Evolutionary conservation across 1,140 invertebrate genomes (phyloP), one percentile per base, ranked within the genome.

Genomic region (Trichonephila inaurata): DNA sequence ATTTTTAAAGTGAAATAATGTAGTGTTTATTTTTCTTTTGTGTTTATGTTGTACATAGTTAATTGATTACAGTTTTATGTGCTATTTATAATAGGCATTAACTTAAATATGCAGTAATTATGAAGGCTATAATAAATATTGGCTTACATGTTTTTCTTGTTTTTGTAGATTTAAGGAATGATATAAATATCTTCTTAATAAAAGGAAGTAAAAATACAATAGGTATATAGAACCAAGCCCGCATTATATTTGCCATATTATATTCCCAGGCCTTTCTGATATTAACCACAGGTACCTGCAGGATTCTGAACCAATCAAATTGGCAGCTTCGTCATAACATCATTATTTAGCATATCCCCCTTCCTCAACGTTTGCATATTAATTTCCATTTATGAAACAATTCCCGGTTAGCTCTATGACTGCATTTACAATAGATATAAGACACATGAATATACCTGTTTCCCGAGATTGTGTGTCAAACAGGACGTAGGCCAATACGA

Each of bases 341-440:
- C 72, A 77, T 77, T 33, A 77, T 77, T 77, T 16, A 77, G 72
- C 72, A 77, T 77, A 33, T 18, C 28, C 72, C 72, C 72, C 28
- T 33, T 28, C 5, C 72, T 77, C 72, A 3, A 33, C 28, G 28
- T 77, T 77, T 77, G 72, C 72, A 77, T 77, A 77, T 77, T 40
- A 77, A 77, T 77, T 33, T 77, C 72, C 72, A 77, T 77, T 77
- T 77, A 33, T 14, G 72, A 40, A 77, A 33, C 72, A 77, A 77
- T 77, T 77, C 28, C 72, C 28, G 72, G 33, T 77, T 77, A 77
- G 72, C 28, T 77, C 33, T 77, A 16, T 77, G 33, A 77, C 72
- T 77, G 18, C 72, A 77, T 77, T 77, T 77, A 77, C 72, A 51
- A 51, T 51, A 51, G 51, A 51, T 51, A 51, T 28, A 28, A 77